Conservation (phyloP, 2,888 invertebrate species). For the Rhagonycha lutea region DNA sequence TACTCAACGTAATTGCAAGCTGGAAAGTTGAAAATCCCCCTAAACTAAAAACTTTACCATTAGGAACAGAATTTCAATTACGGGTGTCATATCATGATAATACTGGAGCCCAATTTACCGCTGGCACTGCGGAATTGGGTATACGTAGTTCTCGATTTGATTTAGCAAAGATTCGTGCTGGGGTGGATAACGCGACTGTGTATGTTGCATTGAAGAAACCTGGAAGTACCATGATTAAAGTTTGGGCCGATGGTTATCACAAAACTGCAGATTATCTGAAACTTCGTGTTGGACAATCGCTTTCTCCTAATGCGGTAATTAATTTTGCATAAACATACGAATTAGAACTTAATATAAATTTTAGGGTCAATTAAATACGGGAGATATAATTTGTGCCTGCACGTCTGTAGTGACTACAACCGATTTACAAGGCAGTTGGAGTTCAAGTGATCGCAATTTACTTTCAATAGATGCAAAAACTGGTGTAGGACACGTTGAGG, state of each 20-base stretch:
- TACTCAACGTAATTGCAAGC: slow-evolving; percentile 47
- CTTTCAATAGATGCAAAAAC: slow-evolving; percentile 42
- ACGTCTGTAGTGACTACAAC: slow-evolving; percentile 53
- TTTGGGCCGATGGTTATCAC: slow-evolving; percentile 52
- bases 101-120: slow-evolving; percentile 59
- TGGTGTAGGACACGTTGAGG: slow-evolving; percentile 51
- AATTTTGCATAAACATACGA: neutral
- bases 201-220: slow-evolving; percentile 54
- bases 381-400: slow-evolving; percentile 60
- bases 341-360: slow-evolving; percentile 9
- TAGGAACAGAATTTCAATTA: slow-evolving; percentile 58
- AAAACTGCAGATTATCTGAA: slow-evolving; percentile 54
- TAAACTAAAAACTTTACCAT: slow-evolving; percentile 51
- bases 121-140: slow-evolving; percentile 56
- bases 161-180: slow-evolving; percentile 51
- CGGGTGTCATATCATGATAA: slow-evolving; percentile 61
- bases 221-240: slow-evolving; percentile 60
- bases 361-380: slow-evolving; percentile 55
- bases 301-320: slow-evolving; percentile 49
- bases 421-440: slow-evolving; percentile 47
- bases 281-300: slow-evolving; percentile 50
- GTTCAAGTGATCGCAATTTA: slow-evolving; percentile 48
- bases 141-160: slow-evolving; percentile 58
- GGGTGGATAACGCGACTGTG: slow-evolving; percentile 57
- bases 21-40: slow-evolving; percentile 45